Base-by-base conservation (phyloP, 1,140 invertebrate species). In the Cyclina sinensis region DNA sequence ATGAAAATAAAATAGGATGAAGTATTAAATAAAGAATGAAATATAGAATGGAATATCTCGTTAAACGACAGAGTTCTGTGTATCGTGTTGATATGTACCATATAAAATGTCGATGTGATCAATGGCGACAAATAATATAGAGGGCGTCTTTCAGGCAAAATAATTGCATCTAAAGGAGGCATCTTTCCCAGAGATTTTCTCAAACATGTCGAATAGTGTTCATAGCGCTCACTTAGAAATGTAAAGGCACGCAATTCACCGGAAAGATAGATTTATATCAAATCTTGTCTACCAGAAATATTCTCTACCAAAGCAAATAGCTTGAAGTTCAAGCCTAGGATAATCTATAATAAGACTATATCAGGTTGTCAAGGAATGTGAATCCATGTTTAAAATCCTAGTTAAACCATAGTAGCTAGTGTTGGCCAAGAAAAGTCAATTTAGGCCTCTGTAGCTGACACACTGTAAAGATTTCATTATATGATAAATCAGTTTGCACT, bases 241-340 rank as follows among this genome's bases (percentile, higher is more conserved):
- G 65, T 35, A 70, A 70, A 70, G 65, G 12, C 65, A 70, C 12
- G 65, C 18, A 70, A 70, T 70, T 27, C 37, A 70, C 65, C 32
- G 65, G 65, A 70, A 70, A 70, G 65, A 70, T 70, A 70, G 37
- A 70, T 70, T 18, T 70, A 70, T 70, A 70, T 37, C 14, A 32
- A 70, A 37, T 27, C 65, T n/a, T 70, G 32, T 14, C 7, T 14
- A 9, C 65, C 18, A n/a, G n/a, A n/a, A n/a, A n/a, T n/a, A n/a
- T n/a, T n/a, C n/a, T n/a, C n/a, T n/a, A n/a, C n/a, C n/a, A n/a
- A n/a, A n/a, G n/a, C n/a, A n/a, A n/a, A n/a, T n/a, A 14, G 24
- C 59, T 65, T 65, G 11, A 65, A 65, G 59, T 3, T 4, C 30
- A 30, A 35, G 30, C 24, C 30, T 32, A 30, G 12, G 32, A 65